These are phyloP conservation scores for Hirudo medicinalis DNA, from an alignment of 1,140 invertebrate genomes.

Conservation along the genomic window DNA sequence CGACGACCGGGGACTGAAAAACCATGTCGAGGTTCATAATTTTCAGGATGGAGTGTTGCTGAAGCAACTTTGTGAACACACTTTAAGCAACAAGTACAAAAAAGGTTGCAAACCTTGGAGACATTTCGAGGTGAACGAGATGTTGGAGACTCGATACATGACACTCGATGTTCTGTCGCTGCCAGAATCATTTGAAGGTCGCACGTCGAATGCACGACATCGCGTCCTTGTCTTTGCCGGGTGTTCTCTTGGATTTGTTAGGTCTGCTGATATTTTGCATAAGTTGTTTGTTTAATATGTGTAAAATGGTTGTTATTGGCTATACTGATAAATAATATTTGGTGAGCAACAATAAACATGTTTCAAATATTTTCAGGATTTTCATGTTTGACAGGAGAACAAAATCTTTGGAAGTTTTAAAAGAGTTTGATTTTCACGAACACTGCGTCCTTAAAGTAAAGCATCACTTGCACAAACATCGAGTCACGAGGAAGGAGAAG, in stretches of 20 bases:
- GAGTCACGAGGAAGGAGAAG: not conserved
- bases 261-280: not conserved
- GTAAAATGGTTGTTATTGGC: not conserved
- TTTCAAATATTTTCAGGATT: not conserved
- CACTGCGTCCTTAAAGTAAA: conserved; percentile 36
- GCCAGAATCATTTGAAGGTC: not conserved
- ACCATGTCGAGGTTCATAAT: no score
- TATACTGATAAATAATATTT: not conserved
- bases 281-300: not conserved
- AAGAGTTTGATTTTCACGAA: conserved; percentile 26
- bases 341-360: no score
- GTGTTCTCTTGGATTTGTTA: conserved; percentile 1
- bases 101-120: conserved; percentile 12
- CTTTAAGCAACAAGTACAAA: not conserved
- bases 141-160: conserved; percentile 10
- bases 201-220: not conserved
- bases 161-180: not conserved
- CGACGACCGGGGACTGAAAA: not conserved
- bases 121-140: not conserved
- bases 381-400: not conserved
- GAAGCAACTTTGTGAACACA: not conserved
- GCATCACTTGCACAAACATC: conserved; percentile 22
- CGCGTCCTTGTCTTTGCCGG: not conserved
- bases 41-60: not conserved
- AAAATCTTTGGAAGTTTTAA: not conserved